Conservation (phyloP, 2,888 invertebrate genomes). For the Tetramorium bicarinatum region DNA sequence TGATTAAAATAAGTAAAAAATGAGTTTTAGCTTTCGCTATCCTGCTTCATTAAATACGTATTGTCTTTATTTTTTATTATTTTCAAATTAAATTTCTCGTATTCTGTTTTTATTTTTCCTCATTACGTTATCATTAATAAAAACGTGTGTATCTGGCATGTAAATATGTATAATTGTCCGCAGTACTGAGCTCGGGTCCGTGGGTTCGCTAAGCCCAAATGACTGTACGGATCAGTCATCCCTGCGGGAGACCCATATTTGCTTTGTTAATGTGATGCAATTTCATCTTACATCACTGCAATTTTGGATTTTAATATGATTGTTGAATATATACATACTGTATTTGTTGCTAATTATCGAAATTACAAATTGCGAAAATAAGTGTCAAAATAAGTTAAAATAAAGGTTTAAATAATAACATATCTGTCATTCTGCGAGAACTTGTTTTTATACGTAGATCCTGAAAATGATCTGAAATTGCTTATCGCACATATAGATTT, state of each 20-base stretch:
- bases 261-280: not conserved
- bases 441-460: not conserved
- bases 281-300: not conserved
- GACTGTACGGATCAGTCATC: too few relatives aligned
- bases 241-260: not conserved
- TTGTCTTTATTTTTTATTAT: too few relatives aligned
- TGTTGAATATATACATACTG: not conserved
- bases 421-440: not conserved
- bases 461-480: not conserved
- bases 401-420: slow-evolving; percentile 14
- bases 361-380: not conserved
- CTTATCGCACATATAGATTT: not conserved
- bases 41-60: too few relatives aligned
- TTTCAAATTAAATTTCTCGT: too few relatives aligned
- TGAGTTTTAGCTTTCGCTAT: too few relatives aligned
- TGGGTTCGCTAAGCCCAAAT: too few relatives aligned
- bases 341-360: slow-evolving; percentile 7
- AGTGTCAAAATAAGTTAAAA: slow-evolving; percentile 31
- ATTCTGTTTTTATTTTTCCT: too few relatives aligned
- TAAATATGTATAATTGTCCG: too few relatives aligned
- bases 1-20: too few relatives aligned
- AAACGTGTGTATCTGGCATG: too few relatives aligned
- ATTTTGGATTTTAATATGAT: slow-evolving; percentile 21
- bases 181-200: too few relatives aligned
- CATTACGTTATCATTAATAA: too few relatives aligned